These are phyloP conservation scores for Madoqua kirkii DNA, from an alignment of 2,113 vertebrate species.

Conservation along the genomic window DNA sequence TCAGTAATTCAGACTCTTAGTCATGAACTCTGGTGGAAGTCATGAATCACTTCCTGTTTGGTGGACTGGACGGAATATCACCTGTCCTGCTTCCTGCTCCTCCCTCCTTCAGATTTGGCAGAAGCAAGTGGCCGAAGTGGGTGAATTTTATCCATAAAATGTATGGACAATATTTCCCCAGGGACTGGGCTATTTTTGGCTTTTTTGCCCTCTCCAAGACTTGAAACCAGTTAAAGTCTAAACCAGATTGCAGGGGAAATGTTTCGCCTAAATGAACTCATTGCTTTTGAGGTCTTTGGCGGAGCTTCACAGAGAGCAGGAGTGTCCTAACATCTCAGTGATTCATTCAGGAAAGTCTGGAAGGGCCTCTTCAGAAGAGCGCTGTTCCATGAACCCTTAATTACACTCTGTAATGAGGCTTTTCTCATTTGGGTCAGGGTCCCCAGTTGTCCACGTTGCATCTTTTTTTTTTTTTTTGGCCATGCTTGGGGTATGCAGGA, in stretches of 20 bases:
- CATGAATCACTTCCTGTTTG: background rate
- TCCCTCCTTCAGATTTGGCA: background rate
- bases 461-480: background rate
- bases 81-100: background rate
- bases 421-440: background rate
- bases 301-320: background rate
- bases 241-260: background rate
- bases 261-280: constrained; percentile 18
- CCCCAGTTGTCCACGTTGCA: background rate
- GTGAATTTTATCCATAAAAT: background rate
- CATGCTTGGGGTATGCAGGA: background rate
- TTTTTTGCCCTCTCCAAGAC: background rate
- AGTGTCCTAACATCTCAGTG: background rate
- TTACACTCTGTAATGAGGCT: background rate
- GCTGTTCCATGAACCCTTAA: background rate
- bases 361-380: background rate
- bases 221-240: background rate
- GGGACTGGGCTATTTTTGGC: background rate
- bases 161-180: background rate
- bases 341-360: constrained; percentile 10
- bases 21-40: background rate
- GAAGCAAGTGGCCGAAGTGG: fast-evolving
- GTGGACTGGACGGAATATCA: background rate
- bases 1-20: background rate
- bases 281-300: constrained; percentile 31